Percentiles rank a stretch among this genome's conserved stretches.
These are phyloP conservation scores for Dolichallabes microphthalmus DNA, from an alignment of 2,113 vertebrate genomes.

Conservation along the genomic window DNA sequence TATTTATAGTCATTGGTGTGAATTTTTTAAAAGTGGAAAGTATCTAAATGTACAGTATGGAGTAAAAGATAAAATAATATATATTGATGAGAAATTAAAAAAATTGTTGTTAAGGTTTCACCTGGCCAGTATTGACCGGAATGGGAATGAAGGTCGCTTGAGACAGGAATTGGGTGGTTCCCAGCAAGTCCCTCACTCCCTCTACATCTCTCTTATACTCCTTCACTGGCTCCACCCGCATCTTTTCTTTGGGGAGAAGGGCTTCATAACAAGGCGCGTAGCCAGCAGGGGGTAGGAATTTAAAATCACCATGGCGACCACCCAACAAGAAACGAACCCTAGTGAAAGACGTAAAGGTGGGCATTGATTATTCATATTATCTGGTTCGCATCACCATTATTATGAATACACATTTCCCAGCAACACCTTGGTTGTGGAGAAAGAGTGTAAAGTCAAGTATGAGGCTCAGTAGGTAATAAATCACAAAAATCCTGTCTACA, in stretches of 20 bases:
- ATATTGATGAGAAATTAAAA: not conserved
- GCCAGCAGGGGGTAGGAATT: conserved; percentile 90
- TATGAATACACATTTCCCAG: not conserved
- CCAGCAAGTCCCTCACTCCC: conserved; percentile 87
- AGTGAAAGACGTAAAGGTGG: conserved; percentile 32
- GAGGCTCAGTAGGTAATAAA: conserved; percentile 31
- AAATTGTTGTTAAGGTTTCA: conserved; percentile 55
- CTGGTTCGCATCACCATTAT: not conserved
- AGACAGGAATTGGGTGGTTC: conserved; percentile 88
- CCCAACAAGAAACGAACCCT: conserved; percentile 93
- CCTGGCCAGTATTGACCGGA: conserved; percentile 93
- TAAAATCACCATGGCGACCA: conserved; percentile 95
- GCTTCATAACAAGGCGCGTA: conserved; percentile 97
- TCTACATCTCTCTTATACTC: conserved; percentile 92
- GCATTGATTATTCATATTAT: not conserved
- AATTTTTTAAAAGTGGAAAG: not conserved
- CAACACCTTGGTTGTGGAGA: not conserved
- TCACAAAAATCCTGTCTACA: not conserved
- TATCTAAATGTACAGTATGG: not conserved
- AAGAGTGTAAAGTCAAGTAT: conserved; percentile 19
- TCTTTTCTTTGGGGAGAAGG: conserved; percentile 92
- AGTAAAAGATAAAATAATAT: not conserved
- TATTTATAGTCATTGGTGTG: not conserved
- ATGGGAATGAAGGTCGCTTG: conserved; percentile 94
- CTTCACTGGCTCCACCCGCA: conserved; percentile 93